These are phyloP conservation scores for Mnemiopsis leidyi DNA, from an alignment of 37 sponge, comb jelly and placozoan species.

Conservation along the genomic window DNA sequence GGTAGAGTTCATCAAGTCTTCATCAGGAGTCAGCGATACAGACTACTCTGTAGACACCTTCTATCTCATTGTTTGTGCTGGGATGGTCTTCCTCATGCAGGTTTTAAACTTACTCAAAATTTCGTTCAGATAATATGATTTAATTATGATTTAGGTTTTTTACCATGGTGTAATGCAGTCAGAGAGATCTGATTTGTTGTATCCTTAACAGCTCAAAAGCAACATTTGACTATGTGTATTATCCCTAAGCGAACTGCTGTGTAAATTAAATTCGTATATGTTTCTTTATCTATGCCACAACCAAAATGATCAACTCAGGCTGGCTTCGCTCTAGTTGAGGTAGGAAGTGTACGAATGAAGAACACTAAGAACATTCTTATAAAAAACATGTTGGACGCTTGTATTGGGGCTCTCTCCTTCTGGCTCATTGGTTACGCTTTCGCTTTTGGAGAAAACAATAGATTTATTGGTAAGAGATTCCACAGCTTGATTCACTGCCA, in stretches of 20 bases:
- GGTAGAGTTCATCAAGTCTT: not conserved
- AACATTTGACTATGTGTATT: no score
- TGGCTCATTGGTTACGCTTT: constrained; percentile 26
- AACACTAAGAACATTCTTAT: constrained; percentile 24
- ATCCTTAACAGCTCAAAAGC: no score
- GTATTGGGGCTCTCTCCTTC: constrained; percentile 39
- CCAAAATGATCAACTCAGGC: not conserved
- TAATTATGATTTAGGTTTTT: no score
- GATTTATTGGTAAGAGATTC: not conserved
- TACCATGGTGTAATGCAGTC: no score
- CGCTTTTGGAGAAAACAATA: not conserved
- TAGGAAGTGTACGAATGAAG: constrained; percentile 7
- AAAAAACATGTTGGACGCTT: constrained; percentile 37
- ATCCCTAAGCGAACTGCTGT: no score
- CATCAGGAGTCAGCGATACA: not conserved
- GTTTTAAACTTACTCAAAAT: no score
- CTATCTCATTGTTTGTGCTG: not conserved
- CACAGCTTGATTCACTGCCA: not conserved
- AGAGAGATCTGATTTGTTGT: no score
- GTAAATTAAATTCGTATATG: no score
- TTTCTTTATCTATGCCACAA: not conserved
- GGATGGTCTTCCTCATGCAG: not conserved
- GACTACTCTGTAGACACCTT: not conserved
- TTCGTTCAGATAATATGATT: no score
- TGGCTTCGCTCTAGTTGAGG: constrained; percentile 32